A percentile compares a stretch with the other conserved stretches of the same genome.
These are phyloP conservation scores for Squalus acanthias DNA, from an alignment of 2,797 vertebrate species.

Conservation along the genomic window DNA sequence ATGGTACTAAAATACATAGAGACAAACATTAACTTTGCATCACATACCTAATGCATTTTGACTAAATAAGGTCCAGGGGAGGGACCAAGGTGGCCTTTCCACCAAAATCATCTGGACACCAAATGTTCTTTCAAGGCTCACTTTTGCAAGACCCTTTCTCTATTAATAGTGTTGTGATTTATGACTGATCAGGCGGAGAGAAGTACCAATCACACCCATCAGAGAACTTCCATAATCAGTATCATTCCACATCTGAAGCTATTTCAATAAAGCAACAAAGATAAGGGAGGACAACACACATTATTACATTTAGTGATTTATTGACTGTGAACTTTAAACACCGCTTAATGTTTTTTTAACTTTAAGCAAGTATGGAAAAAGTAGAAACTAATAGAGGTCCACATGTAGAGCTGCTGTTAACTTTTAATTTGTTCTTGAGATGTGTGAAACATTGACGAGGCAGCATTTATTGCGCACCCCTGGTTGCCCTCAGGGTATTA, in stretches of 20 bases:
- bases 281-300: not conserved
- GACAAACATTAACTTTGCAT: not conserved
- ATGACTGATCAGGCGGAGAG: not conserved
- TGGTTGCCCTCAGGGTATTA: not conserved
- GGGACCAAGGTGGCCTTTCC: not conserved
- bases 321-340: slow-evolving; percentile 7
- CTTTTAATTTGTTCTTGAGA: not conserved
- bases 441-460: not conserved
- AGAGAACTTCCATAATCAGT: not conserved
- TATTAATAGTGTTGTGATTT: not conserved
- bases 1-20: not conserved
- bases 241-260: not conserved
- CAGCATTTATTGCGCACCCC: not conserved
- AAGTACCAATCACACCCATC: not conserved
- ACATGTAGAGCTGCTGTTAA: not conserved
- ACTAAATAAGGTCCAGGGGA: not conserved
- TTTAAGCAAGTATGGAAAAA: not conserved
- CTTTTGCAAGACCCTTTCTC: not conserved
- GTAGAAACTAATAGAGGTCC: not conserved
- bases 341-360: not conserved
- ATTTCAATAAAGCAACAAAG: not conserved
- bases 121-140: not conserved
- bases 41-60: not conserved
- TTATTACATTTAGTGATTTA: not conserved
- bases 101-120: not conserved